A percentile compares a stretch with the other conserved stretches of the same genome.
phyloP scores from a whole-genome alignment of 2,888 invertebrate genomes.

The Ceratothoa steindachneri region DNA sequence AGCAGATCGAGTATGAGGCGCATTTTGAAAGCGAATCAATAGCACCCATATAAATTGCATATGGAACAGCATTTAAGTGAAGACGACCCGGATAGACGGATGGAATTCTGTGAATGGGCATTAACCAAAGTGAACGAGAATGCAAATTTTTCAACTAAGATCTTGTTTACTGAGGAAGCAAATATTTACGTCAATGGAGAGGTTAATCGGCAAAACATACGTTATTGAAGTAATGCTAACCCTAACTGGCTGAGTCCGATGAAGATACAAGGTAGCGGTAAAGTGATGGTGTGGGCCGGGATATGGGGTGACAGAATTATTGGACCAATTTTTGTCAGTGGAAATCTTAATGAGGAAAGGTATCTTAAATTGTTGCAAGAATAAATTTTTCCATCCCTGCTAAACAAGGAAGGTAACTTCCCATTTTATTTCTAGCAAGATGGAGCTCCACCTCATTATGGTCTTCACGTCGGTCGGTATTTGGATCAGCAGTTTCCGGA shows the following conservation, averaged over 20 bases:
- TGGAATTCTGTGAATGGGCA: no score
- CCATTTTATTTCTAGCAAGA: conserved; percentile 6
- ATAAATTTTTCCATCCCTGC: conserved; percentile 9
- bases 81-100: no score
- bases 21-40: no score
- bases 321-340: conserved; percentile 15
- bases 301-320: conserved; percentile 15
- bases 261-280: background rate
- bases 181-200: background rate
- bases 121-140: conserved; percentile 1
- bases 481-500: conserved; percentile 12
- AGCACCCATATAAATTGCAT: no score
- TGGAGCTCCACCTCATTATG: conserved; percentile 15
- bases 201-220: background rate
- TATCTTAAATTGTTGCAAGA: conserved; percentile 10
- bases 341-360: conserved; percentile 6
- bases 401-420: conserved; percentile 10
- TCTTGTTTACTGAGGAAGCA: background rate
- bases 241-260: conserved; percentile 12
- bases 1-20: no score
- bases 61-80: no score
- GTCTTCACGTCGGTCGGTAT: conserved; percentile 6
- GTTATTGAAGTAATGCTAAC: background rate
- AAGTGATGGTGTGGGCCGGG: conserved; percentile 10
- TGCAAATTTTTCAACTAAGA: background rate